These are phyloP conservation scores for Halcyon malimbica DNA, from an alignment of 2,113 vertebrate genomes.

Conservation along the genomic window DNA sequence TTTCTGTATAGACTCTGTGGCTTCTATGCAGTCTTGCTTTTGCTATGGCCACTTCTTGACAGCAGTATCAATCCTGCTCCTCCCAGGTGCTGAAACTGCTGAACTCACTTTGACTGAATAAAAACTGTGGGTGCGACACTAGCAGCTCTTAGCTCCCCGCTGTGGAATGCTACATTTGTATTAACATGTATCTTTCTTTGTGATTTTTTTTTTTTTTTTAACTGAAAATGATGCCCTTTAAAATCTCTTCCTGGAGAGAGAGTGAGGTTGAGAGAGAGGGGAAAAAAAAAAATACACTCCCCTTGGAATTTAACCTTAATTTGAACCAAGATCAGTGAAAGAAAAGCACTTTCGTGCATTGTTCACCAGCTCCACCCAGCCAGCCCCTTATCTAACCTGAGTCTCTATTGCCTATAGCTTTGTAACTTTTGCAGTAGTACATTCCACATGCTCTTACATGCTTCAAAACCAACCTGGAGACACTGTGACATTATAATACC, in stretches of 20 bases:
- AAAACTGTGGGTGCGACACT: constrained; percentile 29
- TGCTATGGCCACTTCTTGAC: background rate
- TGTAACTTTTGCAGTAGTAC: constrained; percentile 68
- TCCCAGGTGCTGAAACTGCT: constrained; percentile 42
- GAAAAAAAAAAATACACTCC: constrained; percentile 57
- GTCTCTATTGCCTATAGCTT: constrained; percentile 70
- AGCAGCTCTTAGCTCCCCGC: constrained; percentile 31
- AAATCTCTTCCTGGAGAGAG: constrained; percentile 70
- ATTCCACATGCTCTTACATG: constrained; percentile 59
- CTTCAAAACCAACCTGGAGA: constrained; percentile 52
- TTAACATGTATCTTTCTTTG: constrained; percentile 77
- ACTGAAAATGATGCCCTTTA: constrained; percentile 75
- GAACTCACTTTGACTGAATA: background rate
- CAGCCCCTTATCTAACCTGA: constrained; percentile 80
- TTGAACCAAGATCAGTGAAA: constrained; percentile 85
- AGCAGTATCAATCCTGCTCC: constrained; percentile 19
- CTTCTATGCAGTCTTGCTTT: background rate
- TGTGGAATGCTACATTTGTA: constrained; percentile 77
- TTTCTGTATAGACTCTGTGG: background rate
- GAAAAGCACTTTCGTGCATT: constrained; percentile 80
- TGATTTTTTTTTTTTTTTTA: constrained; percentile 32
- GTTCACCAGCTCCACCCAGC: constrained; percentile 78
- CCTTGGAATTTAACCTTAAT: constrained; percentile 84
- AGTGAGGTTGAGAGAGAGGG: background rate
- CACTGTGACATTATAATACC: constrained; percentile 22